Percentiles rank a stretch among this genome's conserved stretches.
Evolutionary conservation across 2,113 vertebrate genomes (phyloP).

Genomic region (Archocentrus centrarchus): DNA sequence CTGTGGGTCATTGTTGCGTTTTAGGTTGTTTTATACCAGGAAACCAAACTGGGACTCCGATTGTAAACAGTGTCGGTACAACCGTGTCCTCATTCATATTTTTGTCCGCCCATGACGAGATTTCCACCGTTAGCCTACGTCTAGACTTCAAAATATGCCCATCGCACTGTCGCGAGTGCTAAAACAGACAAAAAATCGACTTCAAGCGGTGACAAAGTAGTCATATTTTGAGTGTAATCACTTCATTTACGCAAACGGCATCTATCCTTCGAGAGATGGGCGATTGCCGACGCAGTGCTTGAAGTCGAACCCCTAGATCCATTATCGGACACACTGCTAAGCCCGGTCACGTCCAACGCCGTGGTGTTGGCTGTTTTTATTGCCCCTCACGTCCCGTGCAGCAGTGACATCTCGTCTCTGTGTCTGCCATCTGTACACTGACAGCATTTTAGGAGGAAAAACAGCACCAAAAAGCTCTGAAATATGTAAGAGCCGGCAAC

Average conservation of each 20-base stretch:
- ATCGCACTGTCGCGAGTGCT: slow-evolving; percentile 15
- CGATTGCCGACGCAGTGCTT: slow-evolving; percentile 65
- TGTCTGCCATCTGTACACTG: background rate
- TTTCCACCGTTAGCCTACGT: background rate
- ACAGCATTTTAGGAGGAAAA: background rate
- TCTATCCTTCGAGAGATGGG: slow-evolving; percentile 16
- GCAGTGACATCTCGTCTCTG: background rate
- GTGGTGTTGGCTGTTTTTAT: slow-evolving; percentile 30
- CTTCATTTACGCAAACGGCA: background rate
- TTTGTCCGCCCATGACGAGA: slow-evolving; percentile 11
- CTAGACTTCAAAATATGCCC: slow-evolving; percentile 42
- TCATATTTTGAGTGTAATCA: fast-evolving
- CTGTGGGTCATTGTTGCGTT: slow-evolving; percentile 60
- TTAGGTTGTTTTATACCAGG: slow-evolving; percentile 7
- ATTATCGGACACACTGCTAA: slow-evolving; percentile 68
- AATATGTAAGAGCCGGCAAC: slow-evolving; percentile 17
- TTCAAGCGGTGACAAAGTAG: background rate
- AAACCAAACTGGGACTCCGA: background rate
- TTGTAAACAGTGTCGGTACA: background rate
- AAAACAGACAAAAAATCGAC: slow-evolving; percentile 3
- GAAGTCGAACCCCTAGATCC: slow-evolving; percentile 67
- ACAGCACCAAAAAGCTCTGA: slow-evolving; percentile 18
- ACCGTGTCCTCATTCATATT: background rate
- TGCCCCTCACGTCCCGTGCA: slow-evolving; percentile 49
- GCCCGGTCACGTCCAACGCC: slow-evolving; percentile 67